Conservation (phyloP, 2,113 vertebrate genomes). For the Shinisaurus crocodilurus region DNA sequence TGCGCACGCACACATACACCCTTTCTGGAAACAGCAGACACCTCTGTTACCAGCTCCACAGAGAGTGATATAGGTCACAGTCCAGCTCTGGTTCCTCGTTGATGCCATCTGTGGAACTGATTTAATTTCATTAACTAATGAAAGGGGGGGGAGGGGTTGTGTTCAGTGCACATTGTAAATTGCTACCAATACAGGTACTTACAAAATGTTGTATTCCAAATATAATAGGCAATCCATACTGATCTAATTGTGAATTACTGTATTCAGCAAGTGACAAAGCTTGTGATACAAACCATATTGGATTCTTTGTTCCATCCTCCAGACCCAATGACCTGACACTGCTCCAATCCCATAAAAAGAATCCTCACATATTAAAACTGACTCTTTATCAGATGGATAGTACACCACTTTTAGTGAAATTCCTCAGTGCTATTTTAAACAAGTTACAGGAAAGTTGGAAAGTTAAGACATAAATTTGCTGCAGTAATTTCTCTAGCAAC, state of each 20-base stretch:
- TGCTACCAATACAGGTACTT: background rate
- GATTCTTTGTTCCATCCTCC: background rate
- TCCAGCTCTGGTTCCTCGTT: background rate
- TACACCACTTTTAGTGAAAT: too few species aligned
- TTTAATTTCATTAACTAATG: background rate
- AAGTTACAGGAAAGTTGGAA: background rate
- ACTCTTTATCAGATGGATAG: background rate
- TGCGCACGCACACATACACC: background rate
- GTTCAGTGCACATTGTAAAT: background rate
- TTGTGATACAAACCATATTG: background rate
- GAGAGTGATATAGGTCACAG: background rate
- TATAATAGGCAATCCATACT: background rate
- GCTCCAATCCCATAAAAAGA: background rate
- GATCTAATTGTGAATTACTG: background rate
- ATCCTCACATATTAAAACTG: background rate
- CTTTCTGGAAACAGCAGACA: background rate
- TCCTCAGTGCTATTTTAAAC: background rate
- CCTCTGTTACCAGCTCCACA: background rate
- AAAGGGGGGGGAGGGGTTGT: background rate
- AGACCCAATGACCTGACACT: background rate
- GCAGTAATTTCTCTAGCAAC: background rate
- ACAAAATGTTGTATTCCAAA: background rate
- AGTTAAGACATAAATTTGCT: background rate
- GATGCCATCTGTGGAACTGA: background rate
- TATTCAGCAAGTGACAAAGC: background rate